Base-by-base conservation (phyloP, 1,140 invertebrate genomes). In the Lepidurus packardi region DNA sequence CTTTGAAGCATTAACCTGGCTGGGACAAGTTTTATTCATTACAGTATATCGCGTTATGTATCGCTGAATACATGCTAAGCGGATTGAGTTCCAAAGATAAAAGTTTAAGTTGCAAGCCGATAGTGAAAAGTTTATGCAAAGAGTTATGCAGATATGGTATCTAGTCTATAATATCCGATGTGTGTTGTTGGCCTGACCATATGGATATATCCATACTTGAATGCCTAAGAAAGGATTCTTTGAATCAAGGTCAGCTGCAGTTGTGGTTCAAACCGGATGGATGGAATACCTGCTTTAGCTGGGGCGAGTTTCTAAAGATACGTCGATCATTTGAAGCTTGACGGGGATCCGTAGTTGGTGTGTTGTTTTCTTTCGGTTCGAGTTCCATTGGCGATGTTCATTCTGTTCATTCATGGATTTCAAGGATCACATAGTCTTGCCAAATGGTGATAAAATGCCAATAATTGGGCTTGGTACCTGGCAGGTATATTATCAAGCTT, bases 61-160 rank as follows among this genome's bases (percentile, higher is more conserved):
- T 34, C 34, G 53, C 21, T 13, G 1, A 65, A 65, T 65, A 65
- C 53, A 65, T 16, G 13, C 53, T 21, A 16, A n/a, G 16, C 21
- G 16, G 16, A n/a, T 1, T 21, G 10, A 21, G 6, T 13, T n/a
- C 53, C 21, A 7, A 21, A 65, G 53, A 65, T n/a, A n/a, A 65
- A 65, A 65, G 53, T 13, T 65, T 21, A 65, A 65, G 6, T 16
- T 65, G 13, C 16, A 65, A 65, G 1, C 6, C 21, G 53, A 65
- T 65, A 16, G 9, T 34, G 34, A 34, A 34, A 21, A 13, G 1
- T 21, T 13, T 65, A 16, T 65, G 53, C 16, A 65, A 65, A 13
- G 53, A 65, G 9, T 65, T 13, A n/a, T 65, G 16, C 21, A 21
- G 16, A 21, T 21, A 21, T 65, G 13, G 53, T 86, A 34, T 89